A percentile compares a stretch with the other conserved stretches of the same genome.
Conservation (phyloP, 2,797 vertebrate species). For the Cephalopachus bancanus region DNA sequence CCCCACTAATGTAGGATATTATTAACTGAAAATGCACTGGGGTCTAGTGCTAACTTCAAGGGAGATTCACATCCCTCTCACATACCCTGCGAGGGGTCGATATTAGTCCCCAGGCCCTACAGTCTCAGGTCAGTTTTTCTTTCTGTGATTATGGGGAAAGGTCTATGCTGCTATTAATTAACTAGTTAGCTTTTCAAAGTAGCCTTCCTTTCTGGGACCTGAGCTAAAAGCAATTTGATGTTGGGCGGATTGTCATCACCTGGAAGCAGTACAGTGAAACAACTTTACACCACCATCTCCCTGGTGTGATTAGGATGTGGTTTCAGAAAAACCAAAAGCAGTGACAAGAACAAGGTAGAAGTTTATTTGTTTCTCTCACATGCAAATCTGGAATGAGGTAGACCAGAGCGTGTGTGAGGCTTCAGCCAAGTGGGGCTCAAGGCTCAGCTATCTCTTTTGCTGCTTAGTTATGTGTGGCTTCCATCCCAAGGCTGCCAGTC, state of each 20-base stretch:
- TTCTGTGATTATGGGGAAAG: neutral
- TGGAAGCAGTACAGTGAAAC: neutral
- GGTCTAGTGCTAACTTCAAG: neutral
- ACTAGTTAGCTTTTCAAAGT: neutral
- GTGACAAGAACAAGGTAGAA: neutral
- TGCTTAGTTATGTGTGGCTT: accelerated
- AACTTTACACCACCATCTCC: accelerated
- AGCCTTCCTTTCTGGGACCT: neutral
- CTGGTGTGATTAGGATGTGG: neutral
- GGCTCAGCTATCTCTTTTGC: neutral
- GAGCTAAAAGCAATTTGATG: neutral
- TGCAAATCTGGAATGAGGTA: neutral
- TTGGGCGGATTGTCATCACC: accelerated
- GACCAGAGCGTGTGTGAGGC: neutral
- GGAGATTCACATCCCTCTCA: neutral
- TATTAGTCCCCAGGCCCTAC: accelerated
- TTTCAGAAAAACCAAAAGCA: neutral
- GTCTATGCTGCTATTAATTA: neutral
- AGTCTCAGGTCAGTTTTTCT: neutral
- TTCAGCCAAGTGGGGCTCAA: accelerated
- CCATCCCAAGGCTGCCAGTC: neutral
- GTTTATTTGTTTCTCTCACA: neutral
- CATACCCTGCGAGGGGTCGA: neutral
- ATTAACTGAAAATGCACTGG: neutral
- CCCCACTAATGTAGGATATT: too few species aligned